Conservation (phyloP, 1,140 invertebrate species). For the Drosophila nigromelanica region DNA sequence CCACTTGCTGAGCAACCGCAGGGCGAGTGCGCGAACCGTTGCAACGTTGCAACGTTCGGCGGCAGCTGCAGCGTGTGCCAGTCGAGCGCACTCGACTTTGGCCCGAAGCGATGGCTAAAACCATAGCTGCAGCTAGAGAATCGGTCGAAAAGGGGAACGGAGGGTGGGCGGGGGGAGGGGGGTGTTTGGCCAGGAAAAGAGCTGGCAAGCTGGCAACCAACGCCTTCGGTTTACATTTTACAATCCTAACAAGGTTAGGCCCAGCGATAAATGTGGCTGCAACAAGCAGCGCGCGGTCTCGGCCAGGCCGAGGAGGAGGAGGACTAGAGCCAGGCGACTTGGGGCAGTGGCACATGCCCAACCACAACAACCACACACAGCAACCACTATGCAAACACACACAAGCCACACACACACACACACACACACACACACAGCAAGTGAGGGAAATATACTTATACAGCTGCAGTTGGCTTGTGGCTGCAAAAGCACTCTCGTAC, state of each 20-base stretch:
- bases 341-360: constrained; percentile 70
- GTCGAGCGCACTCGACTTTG: constrained; percentile 47
- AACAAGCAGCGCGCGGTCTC: constrained; percentile 5
- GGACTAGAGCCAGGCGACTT: constrained; percentile 22
- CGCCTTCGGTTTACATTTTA: constrained; percentile 81
- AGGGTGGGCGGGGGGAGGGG: background rate
- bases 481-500: background rate
- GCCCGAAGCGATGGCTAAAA: constrained; percentile 36
- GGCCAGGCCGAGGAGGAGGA: constrained; percentile 4
- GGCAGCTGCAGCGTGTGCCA: constrained; percentile 64
- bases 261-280: constrained; percentile 67
- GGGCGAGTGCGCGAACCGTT: constrained; percentile 68
- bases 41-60: constrained; percentile 78
- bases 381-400: constrained; percentile 73
- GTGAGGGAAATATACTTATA: constrained; percentile 32
- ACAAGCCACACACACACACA: constrained; percentile 38
- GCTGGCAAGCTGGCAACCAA: constrained; percentile 42
- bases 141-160: background rate
- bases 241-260: constrained; percentile 80
- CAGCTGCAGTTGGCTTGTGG: constrained; percentile 8
- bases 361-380: constrained; percentile 37
- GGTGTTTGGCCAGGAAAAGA: background rate
- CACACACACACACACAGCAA: constrained; percentile 20
- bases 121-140: constrained; percentile 16
- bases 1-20: constrained; percentile 61